Evolutionary conservation across 1,140 invertebrate species (phyloP).

Genomic region (Leptinotarsa undecemlineata): DNA sequence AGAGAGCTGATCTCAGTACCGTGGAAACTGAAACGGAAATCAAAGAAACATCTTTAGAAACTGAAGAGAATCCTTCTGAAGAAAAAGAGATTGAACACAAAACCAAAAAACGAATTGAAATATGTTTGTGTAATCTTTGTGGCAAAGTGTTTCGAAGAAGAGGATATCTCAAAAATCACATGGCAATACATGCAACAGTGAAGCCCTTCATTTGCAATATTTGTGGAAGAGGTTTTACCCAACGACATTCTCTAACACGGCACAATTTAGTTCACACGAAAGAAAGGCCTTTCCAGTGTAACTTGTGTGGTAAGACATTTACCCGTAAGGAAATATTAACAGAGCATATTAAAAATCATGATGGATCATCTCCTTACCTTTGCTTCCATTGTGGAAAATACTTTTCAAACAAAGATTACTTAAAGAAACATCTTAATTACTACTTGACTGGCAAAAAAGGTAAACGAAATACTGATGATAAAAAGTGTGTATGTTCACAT

Average conservation of each 20-base stretch:
- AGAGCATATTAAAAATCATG: conserved; percentile 19
- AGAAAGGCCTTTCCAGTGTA: conserved; percentile 31
- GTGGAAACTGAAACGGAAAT: not conserved
- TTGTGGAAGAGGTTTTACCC: conserved; percentile 73
- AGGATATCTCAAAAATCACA: conserved; percentile 60
- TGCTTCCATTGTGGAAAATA: conserved; percentile 26
- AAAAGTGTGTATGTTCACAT: conserved; percentile 53
- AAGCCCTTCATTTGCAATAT: conserved; percentile 75
- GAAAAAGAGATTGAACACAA: not conserved
- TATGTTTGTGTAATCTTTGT: conserved; percentile 43
- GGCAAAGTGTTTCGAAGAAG: conserved; percentile 46
- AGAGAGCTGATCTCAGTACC: not conserved
- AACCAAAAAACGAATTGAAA: conserved; percentile 17
- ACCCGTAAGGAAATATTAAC: conserved; percentile 23
- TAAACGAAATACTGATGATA: conserved; percentile 56
- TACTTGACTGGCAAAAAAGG: conserved; percentile 17
- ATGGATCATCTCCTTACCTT: conserved; percentile 7
- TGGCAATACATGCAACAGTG: conserved; percentile 72
- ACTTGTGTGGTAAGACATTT: conserved; percentile 32
- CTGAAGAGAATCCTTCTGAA: not conserved
- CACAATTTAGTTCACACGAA: conserved; percentile 59
- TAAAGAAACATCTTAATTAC: conserved; percentile 22
- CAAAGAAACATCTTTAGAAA: not conserved
- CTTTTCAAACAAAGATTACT: conserved; percentile 19
- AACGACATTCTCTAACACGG: conserved; percentile 65